These are phyloP conservation scores for Gorsachius magnificus DNA, from an alignment of 2,797 vertebrate species.

Conservation along the genomic window DNA sequence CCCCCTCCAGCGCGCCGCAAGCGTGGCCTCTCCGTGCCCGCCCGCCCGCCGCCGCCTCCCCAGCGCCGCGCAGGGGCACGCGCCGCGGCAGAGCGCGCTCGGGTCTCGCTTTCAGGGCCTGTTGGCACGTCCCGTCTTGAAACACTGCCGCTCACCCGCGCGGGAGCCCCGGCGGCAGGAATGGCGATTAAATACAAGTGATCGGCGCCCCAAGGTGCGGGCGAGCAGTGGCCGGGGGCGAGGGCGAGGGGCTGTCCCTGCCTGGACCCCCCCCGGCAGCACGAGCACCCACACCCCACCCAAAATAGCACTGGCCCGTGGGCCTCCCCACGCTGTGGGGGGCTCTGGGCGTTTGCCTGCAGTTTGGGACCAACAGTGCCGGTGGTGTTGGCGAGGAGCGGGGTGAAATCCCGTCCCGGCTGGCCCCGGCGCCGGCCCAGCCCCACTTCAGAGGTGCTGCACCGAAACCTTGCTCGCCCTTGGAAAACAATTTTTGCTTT, in stretches of 20 bases:
- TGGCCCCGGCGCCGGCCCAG: neutral
- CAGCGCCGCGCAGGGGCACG: accelerated
- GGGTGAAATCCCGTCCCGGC: neutral
- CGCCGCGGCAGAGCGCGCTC: neutral
- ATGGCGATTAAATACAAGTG: neutral
- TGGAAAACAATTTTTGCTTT: slow-evolving; percentile 39
- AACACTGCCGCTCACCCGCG: accelerated
- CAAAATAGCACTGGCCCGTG: accelerated
- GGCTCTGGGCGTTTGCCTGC: neutral
- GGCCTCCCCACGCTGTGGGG: accelerated
- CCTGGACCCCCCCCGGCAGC: neutral
- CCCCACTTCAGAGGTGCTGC: neutral
- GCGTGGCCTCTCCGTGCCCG: accelerated
- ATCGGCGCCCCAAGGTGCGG: accelerated
- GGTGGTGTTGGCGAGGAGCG: accelerated
- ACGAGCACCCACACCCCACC: neutral
- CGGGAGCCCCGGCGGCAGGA: neutral
- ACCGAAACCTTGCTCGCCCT: neutral
- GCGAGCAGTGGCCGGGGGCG: neutral
- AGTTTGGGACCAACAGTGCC: accelerated
- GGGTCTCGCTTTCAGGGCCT: neutral
- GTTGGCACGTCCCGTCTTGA: accelerated
- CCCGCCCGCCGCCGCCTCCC: neutral
- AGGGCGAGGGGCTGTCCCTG: neutral
- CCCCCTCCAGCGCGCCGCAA: neutral